Percentiles rank a stretch among this genome's conserved stretches.
phyloP scores from a whole-genome alignment of 2,113 vertebrate genomes.

The Antechinus stuartii region DNA sequence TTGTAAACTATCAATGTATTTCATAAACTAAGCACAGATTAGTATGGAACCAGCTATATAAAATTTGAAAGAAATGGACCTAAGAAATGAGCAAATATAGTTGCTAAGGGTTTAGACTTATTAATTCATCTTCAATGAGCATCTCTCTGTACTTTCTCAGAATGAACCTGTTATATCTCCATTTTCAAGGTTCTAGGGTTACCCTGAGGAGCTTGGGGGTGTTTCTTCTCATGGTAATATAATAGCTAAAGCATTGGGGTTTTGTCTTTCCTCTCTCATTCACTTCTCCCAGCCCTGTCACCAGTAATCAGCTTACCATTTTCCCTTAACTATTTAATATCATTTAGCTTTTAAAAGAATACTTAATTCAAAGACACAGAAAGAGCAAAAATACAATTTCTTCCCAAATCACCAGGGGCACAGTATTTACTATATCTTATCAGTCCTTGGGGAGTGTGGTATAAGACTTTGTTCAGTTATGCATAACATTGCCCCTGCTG shows the following conservation, averaged over 20 bases:
- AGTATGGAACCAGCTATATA: neutral
- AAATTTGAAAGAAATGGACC: neutral
- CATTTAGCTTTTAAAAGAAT: neutral
- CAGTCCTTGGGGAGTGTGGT: neutral
- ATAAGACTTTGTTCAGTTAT: neutral
- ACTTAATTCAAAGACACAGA: neutral
- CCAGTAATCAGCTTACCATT: neutral
- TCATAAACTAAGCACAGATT: neutral
- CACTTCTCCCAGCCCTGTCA: neutral
- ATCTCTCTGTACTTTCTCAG: neutral
- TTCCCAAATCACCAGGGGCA: neutral
- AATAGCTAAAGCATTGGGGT: neutral
- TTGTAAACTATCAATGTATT: neutral
- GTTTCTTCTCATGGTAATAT: neutral
- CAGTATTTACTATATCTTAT: neutral
- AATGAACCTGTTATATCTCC: neutral
- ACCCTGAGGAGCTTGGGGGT: neutral
- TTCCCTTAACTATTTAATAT: neutral
- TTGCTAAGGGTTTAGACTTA: neutral
- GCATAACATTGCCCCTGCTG: neutral
- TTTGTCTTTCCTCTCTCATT: neutral
- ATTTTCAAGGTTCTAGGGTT: neutral
- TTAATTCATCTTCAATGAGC: neutral
- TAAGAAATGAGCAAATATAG: neutral
- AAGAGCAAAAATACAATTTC: neutral